Evolutionary conservation across 2,888 invertebrate genomes (phyloP).

Genomic region (Cerceris ruficornis): DNA sequence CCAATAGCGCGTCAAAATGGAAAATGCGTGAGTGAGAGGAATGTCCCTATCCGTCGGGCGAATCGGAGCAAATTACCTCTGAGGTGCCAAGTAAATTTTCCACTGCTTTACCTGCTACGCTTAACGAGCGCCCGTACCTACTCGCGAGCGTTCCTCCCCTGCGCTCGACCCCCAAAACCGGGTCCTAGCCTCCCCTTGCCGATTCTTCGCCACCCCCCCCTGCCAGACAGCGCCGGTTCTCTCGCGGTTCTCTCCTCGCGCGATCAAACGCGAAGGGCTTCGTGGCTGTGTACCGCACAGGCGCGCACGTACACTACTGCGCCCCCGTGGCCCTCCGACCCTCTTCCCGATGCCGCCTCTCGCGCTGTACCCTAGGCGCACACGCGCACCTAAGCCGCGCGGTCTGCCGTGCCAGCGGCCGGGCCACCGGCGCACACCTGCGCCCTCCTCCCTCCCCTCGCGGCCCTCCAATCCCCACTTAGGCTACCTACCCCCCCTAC

Average conservation of each 20-base stretch:
- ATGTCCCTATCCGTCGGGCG: too few relatives aligned
- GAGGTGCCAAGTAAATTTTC: too few relatives aligned
- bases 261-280: slow-evolving; percentile 29
- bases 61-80: too few relatives aligned
- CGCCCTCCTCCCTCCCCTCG: slow-evolving; percentile 60
- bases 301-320: slow-evolving; percentile 23
- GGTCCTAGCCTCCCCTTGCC: background rate
- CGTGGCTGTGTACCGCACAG: slow-evolving; percentile 35
- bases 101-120: too few relatives aligned
- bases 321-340: background rate
- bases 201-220: background rate
- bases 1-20: too few relatives aligned
- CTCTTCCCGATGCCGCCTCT: slow-evolving; percentile 16
- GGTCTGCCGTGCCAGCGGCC: slow-evolving; percentile 68
- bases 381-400: slow-evolving; percentile 62
- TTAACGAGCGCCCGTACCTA: background rate
- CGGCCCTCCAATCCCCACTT: slow-evolving; percentile 3
- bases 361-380: slow-evolving; percentile 13
- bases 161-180: background rate
- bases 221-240: slow-evolving; percentile 40
- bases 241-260: slow-evolving; percentile 57
- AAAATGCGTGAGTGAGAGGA: too few relatives aligned
- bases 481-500: background rate
- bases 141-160: slow-evolving; percentile 47
- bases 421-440: slow-evolving; percentile 76